Conservation (phyloP, 2,888 invertebrate species). For the Apotomis turbidana region DNA sequence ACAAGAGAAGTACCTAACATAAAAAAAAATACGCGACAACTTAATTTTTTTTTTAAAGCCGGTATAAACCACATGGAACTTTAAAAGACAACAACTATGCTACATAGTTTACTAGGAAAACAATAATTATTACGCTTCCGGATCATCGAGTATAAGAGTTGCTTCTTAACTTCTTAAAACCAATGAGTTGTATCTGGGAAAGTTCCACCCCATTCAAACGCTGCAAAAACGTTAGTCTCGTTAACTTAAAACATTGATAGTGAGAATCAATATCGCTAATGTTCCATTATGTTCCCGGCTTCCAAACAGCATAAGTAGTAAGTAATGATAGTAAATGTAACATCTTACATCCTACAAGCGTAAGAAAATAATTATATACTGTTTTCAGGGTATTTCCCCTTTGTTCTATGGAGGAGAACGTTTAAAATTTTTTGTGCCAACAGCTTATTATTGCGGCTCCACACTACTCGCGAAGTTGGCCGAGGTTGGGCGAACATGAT, state of each 20-base stretch:
- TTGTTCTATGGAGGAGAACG: too few relatives aligned
- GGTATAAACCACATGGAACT: too few relatives aligned
- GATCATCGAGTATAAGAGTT: neutral
- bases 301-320: neutral
- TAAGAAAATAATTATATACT: neutral
- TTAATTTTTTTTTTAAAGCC: too few relatives aligned
- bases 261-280: neutral
- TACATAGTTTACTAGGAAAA: neutral
- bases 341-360: neutral
- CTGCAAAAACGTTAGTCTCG: neutral
- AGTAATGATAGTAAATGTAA: neutral
- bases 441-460: too few relatives aligned
- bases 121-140: neutral
- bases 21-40: too few relatives aligned
- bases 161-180: neutral
- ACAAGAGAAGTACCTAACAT: too few relatives aligned
- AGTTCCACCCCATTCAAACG: neutral
- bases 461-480: too few relatives aligned
- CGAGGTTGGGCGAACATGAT: too few relatives aligned
- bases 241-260: neutral
- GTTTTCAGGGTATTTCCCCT: neutral
- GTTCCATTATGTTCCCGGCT: neutral
- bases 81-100: too few relatives aligned
- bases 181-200: neutral
- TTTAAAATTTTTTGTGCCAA: too few relatives aligned